Evolutionary conservation across 2,888 invertebrate genomes (phyloP).

Genomic region (Pristionchus fissidentatus): DNA sequence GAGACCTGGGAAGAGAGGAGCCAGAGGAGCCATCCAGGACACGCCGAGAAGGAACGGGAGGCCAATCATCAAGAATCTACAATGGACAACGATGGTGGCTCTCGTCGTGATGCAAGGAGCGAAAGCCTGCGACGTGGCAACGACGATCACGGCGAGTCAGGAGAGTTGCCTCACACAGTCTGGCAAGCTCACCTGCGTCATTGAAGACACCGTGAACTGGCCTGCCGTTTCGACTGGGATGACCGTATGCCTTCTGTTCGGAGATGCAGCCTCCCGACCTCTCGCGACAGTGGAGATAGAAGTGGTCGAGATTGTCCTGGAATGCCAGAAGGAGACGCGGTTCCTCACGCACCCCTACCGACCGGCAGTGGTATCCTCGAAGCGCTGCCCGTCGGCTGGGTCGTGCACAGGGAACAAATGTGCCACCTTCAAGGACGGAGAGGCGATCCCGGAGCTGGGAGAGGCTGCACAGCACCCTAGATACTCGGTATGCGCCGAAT

Average conservation of each 20-base stretch:
- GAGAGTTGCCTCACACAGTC: background rate
- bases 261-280: background rate
- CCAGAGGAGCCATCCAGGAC: background rate
- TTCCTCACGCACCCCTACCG: background rate
- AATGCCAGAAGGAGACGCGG: background rate
- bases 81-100: background rate
- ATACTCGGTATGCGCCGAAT: background rate
- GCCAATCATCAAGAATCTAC: background rate
- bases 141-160: background rate
- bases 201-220: background rate
- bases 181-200: background rate
- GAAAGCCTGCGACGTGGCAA: background rate
- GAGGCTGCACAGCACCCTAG: background rate
- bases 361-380: background rate
- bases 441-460: conserved; percentile 11
- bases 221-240: background rate
- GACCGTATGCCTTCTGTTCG: background rate
- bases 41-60: background rate
- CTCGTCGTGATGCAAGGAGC: background rate
- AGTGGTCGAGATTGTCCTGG: background rate
- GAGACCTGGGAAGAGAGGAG: background rate
- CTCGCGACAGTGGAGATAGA: background rate
- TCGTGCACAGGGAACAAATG: background rate
- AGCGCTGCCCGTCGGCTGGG: conserved; percentile 14
- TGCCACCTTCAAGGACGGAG: background rate